Percentiles rank a stretch among this genome's conserved stretches.
Conservation (phyloP, 2,888 invertebrate genomes). For the Microctonus aethiopoides region DNA sequence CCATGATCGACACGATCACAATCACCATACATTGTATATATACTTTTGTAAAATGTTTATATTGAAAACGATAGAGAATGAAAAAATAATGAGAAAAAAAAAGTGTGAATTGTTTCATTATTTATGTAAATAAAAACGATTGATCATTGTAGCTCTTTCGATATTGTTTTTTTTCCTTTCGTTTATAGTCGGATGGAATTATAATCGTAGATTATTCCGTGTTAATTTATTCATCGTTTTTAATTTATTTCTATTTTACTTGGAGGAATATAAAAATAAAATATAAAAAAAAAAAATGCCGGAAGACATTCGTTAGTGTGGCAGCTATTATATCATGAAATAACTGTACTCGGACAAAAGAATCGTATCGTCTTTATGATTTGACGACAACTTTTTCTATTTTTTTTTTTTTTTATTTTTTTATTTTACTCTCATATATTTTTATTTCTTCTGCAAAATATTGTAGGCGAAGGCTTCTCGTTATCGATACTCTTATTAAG, state of each 20-base stretch:
- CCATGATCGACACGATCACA: neutral
- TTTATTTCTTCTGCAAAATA: neutral
- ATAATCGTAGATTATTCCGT: neutral
- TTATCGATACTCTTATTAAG: constrained; percentile 19
- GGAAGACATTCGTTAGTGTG: neutral
- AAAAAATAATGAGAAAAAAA: neutral
- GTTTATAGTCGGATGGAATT: neutral
- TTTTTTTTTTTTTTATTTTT: neutral
- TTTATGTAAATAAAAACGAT: neutral
- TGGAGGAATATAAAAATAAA: neutral
- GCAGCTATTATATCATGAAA: neutral
- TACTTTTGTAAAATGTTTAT: neutral
- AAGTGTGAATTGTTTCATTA: no score
- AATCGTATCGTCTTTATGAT: neutral
- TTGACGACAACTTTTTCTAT: neutral
- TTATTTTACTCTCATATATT: neutral
- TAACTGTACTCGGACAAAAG: neutral
- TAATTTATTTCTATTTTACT: neutral
- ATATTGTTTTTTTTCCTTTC: neutral
- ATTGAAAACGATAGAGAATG: neutral
- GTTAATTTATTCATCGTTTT: neutral
- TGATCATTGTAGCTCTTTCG: neutral
- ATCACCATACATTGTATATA: neutral
- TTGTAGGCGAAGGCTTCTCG: neutral
- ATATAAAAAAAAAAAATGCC: neutral